phyloP scores from a whole-genome alignment of 2,797 vertebrate genomes.

The Xenentodon cancila region DNA sequence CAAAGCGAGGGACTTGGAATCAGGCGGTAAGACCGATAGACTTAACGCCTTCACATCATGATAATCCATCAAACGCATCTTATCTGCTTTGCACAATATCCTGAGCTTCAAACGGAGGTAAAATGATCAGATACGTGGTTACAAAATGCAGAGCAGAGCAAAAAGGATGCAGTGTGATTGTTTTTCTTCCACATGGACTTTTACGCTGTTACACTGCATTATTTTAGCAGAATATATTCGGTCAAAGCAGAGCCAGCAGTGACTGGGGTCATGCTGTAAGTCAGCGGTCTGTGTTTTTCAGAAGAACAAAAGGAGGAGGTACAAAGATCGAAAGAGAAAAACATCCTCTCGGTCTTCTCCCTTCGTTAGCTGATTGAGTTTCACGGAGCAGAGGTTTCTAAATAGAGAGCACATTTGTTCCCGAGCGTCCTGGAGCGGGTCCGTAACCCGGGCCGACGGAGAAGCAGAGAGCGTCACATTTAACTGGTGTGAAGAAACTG shows the following conservation, averaged over 20 bases:
- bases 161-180: constrained; percentile 32
- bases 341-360: no score
- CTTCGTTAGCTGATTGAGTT: constrained; percentile 5
- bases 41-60: constrained; percentile 54
- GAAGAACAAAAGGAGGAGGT: constrained; percentile 22
- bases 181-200: constrained; percentile 9
- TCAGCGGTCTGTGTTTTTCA: constrained; percentile 1
- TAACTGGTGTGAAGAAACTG: constrained; percentile 52
- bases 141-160: constrained; percentile 53
- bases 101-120: constrained; percentile 59
- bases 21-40: constrained; percentile 49
- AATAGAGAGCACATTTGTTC: constrained; percentile 50
- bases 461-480: constrained; percentile 23
- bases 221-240: background rate
- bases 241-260: constrained; percentile 6
- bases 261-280: background rate
- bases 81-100: constrained; percentile 70
- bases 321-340: constrained; percentile 24
- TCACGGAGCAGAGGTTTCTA: constrained; percentile 46
- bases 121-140: constrained; percentile 62
- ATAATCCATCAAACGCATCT: constrained; percentile 71
- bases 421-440: constrained; percentile 55
- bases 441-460: constrained; percentile 56
- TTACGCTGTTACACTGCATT: background rate
- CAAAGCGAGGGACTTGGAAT: constrained; percentile 48